These are phyloP conservation scores for Serinus canaria DNA, from an alignment of 2,113 vertebrate species.

Conservation along the genomic window DNA sequence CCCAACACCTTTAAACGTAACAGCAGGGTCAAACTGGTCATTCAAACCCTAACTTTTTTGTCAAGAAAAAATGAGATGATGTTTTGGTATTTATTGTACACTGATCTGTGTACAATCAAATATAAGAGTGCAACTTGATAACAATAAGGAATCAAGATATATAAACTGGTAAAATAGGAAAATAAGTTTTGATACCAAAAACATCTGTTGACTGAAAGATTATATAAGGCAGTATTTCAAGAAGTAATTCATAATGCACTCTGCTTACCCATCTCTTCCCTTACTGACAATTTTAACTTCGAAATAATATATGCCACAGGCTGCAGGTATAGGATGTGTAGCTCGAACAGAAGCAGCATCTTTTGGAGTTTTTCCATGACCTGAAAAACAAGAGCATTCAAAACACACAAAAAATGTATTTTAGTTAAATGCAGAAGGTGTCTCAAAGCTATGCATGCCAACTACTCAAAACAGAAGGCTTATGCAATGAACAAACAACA, in stretches of 20 bases:
- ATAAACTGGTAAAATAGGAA: not conserved
- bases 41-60: not conserved
- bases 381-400: constrained; percentile 71
- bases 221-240: not conserved
- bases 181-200: not conserved
- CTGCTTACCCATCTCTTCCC: constrained; percentile 95
- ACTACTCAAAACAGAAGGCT: not conserved
- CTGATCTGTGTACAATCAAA: not conserved
- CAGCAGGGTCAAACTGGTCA: not conserved
- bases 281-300: constrained; percentile 99
- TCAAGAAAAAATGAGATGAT: not conserved
- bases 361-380: constrained; percentile 98
- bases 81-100: not conserved
- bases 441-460: not conserved
- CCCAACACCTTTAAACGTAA: not conserved
- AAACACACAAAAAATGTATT: not conserved
- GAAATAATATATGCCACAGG: constrained; percentile 98
- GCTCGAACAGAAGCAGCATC: constrained; percentile 97
- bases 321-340: constrained; percentile 96
- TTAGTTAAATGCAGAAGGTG: not conserved
- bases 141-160: not conserved
- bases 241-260: not conserved
- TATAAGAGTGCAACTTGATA: not conserved
- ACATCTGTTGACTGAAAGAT: not conserved
- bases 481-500: not conserved